Evolutionary conservation across 2,797 vertebrate genomes (phyloP), one percentile per base, ranked within the genome.

Genomic region (Chelon labrosus): DNA sequence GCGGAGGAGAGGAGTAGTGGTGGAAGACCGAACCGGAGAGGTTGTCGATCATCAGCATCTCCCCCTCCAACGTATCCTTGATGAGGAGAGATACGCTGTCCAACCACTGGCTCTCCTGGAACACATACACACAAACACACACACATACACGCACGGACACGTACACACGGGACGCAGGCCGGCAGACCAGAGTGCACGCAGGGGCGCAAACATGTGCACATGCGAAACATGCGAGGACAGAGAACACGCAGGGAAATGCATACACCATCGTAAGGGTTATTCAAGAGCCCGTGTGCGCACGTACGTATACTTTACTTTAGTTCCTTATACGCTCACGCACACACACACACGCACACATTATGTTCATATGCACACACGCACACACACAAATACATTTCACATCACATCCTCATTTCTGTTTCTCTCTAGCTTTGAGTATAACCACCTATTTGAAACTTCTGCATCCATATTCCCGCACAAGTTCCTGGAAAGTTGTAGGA

Each of bases 1-100:
- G 89, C 13, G 96, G 87, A 44, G 96, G 96, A 68, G 97, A 98
- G 84, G 98, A 96, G 91, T 99, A 99, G 94, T 99, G 98, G 93
- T 99, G 98, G 95, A 99, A 99, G 93, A 99, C 95, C 67, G 98
- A 99, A 83, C 97, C 98, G 1, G 98, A 99, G 85, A 99, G 97
- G 94, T 99, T 99, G 95, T 99, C 98, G 84, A 99, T 99, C 95
- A 99, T 97, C 96, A 97, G 95, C 96, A 99, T 96, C 94, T 99
- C 98, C 86, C 97, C 97, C 89, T 99, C 98, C 94, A 99, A 95
- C 47, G 98, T 97, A 92, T 99, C 98, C 95, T 98, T 98, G 95
- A 99, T 99, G 90, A 99, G 97, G 93, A 99, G 96, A 92, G 98
- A 99, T 79, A 99, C 97, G 92, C 98, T 99, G 96, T 99, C 98